phyloP scores from a whole-genome alignment of 2,113 vertebrate genomes.

The Climacteris rufus region DNA sequence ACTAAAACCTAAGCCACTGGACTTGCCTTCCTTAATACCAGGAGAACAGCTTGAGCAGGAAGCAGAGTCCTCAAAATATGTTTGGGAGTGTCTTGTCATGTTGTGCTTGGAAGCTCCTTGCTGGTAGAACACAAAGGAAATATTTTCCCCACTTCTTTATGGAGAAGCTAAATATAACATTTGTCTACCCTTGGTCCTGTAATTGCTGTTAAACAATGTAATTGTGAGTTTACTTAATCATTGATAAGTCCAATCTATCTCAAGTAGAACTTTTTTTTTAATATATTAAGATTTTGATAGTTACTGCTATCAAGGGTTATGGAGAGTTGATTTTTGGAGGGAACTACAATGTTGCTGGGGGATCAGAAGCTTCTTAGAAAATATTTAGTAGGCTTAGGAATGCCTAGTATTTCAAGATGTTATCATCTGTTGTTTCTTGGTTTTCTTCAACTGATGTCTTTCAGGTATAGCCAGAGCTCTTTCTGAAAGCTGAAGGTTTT shows the following conservation, averaged over 20 bases:
- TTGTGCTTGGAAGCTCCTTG: not conserved
- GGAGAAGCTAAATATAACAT: not conserved
- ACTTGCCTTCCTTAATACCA: not conserved
- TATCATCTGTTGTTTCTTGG: not conserved
- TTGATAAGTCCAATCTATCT: not conserved
- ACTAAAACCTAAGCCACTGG: not conserved
- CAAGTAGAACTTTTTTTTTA: not conserved
- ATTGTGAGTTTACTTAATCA: not conserved
- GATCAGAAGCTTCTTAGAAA: not conserved
- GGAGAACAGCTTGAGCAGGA: not conserved
- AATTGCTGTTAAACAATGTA: not conserved
- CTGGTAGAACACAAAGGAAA: not conserved
- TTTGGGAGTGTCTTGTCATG: not conserved
- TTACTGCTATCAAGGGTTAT: not conserved
- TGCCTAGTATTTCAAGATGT: not conserved
- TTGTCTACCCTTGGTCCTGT: not conserved
- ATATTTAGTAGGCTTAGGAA: not conserved
- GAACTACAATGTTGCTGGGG: not conserved
- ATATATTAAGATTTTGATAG: not conserved
- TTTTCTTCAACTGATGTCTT: not conserved
- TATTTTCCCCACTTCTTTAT: constrained; percentile 10
- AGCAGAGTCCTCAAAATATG: not conserved
- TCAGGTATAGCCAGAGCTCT: not conserved
- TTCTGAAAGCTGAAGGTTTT: not conserved
- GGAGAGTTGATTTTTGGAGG: not conserved